Base-by-base conservation (phyloP, 2,888 invertebrate species). In the Halictus ligatus region DNA sequence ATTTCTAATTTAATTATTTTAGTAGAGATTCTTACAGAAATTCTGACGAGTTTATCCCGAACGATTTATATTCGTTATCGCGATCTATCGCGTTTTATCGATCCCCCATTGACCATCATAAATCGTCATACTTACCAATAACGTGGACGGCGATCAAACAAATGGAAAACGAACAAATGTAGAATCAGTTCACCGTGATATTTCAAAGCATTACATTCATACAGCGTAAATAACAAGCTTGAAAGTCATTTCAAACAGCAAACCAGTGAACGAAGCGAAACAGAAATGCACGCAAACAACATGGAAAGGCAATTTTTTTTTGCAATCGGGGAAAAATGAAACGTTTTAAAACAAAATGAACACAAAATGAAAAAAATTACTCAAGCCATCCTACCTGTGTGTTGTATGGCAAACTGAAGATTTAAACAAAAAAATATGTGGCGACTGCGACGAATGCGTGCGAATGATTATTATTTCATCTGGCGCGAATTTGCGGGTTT, bases 301-400 rank as follows among this genome's bases (percentile, higher is more conserved):
- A 13, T 29, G 6, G 13, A 48, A 54, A 69, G 40, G 69, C 40
- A 40, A 21, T 40, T 69, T 21, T 40, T 40, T n/a, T 60, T 21
- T 64, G 1, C 29, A 18, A 29, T 29, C 35, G 35, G 15, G 67
- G 3, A 35, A 18, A 18, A 54, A 73, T 21, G 10, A 29, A 69
- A 25, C 15, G 25, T 10, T 8, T 40, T 21, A 40, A 35, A 4
- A 5, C 12, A 74, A 64, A 74, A 60, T 60, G 3, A 74, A 67
- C 21, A 35, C 4, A 29, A 60, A 48, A 21, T 18, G 46, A 79
- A 84, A 54, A 75, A 82, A 82, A 64, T 48, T 64, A 4, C 50
- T 48, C 1, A n/a, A 54, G 5, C 3, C 29, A 48, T 74, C 84
- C 84, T 85, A 85, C 84, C 84, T 84, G 78, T n/a, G 35, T 64